Evolutionary conservation across 1,140 invertebrate genomes (phyloP).

Genomic region (Agraylea sexmaculata): DNA sequence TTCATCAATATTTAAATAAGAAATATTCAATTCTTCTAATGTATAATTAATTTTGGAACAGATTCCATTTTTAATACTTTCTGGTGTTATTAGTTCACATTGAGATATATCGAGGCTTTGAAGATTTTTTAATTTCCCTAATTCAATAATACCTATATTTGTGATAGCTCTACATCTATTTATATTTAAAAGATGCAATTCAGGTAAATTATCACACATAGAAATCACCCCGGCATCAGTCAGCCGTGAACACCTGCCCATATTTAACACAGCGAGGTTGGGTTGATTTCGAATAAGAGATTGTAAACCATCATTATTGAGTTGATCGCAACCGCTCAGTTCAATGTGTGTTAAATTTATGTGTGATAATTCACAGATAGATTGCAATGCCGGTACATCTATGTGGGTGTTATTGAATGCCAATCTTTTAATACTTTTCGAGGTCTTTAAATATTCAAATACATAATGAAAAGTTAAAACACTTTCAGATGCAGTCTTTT

Average conservation of each 20-base stretch:
- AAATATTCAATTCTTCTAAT: slow-evolving; percentile 46
- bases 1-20: slow-evolving; percentile 49
- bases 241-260: slow-evolving; percentile 49
- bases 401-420: slow-evolving; percentile 55
- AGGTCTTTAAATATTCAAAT: slow-evolving; percentile 42
- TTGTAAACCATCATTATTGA: slow-evolving; percentile 47
- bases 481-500: slow-evolving; percentile 47
- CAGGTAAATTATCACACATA: slow-evolving; percentile 44
- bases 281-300: slow-evolving; percentile 44
- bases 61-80: slow-evolving; percentile 46
- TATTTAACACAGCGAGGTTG: slow-evolving; percentile 45
- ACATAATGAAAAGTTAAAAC: slow-evolving; percentile 59
- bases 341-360: slow-evolving; percentile 44
- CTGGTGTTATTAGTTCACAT: slow-evolving; percentile 49
- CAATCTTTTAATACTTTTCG: slow-evolving; percentile 43
- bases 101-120: slow-evolving; percentile 51
- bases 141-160: slow-evolving; percentile 41
- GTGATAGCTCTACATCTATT: slow-evolving; percentile 48
- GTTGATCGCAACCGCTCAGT: slow-evolving; percentile 50
- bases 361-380: slow-evolving; percentile 39
- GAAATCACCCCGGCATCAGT: slow-evolving; percentile 46
- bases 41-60: slow-evolving; percentile 33
- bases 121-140: slow-evolving; percentile 43
- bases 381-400: slow-evolving; percentile 45
- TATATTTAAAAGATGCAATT: slow-evolving; percentile 44